Evolutionary conservation across 37 sponge, comb jelly and placozoan species (phyloP).

Genomic region (Beroe forskalii): DNA sequence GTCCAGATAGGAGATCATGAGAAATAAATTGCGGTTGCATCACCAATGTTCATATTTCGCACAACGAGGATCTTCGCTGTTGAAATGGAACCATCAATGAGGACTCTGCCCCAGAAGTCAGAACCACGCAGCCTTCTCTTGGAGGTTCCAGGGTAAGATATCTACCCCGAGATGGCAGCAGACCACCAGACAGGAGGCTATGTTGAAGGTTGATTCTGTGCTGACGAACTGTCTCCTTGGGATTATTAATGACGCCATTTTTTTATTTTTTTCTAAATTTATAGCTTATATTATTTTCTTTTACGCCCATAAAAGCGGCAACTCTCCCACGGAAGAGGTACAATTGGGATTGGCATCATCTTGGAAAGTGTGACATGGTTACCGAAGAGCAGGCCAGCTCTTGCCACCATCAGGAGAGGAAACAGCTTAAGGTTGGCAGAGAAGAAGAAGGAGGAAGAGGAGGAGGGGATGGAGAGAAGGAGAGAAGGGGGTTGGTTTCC

Average conservation of each 20-base stretch:
- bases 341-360: neutral
- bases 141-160: neutral
- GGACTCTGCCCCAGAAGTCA: slow-evolving; percentile 16
- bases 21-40: slow-evolving; percentile 43
- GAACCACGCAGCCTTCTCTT: neutral
- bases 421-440: too few relatives aligned
- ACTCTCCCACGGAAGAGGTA: too few relatives aligned
- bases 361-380: neutral
- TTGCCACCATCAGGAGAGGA: neutral
- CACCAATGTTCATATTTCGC: slow-evolving; percentile 64
- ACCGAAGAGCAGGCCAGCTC: slow-evolving; percentile 5
- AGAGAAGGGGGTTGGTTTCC: too few relatives aligned
- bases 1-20: slow-evolving; percentile 46
- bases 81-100: neutral
- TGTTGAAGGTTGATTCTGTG: neutral
- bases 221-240: slow-evolving; percentile 3
- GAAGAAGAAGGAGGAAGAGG: too few relatives aligned
- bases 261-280: too few relatives aligned
- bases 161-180: neutral
- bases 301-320: too few relatives aligned
- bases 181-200: slow-evolving; percentile 6
- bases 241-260: too few relatives aligned
- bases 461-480: too few relatives aligned
- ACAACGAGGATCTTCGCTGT: neutral
- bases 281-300: too few relatives aligned